phyloP scores from a whole-genome alignment of 1,140 invertebrate genomes.

The Drosophila arawakana region DNA sequence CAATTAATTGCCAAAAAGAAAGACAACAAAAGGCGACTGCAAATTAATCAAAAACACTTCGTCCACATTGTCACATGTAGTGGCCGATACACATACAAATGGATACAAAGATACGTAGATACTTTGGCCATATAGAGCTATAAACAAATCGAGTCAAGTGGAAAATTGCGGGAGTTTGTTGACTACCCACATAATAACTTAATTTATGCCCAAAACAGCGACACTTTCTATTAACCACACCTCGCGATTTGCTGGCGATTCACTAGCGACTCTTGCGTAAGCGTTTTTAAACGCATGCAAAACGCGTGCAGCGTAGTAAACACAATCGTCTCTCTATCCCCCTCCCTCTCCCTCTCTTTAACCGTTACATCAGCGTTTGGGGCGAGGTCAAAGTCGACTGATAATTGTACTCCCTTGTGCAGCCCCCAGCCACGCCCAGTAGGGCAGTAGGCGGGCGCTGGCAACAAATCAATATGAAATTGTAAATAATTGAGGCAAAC shows the following conservation, averaged over 20 bases:
- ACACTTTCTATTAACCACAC: constrained; percentile 69
- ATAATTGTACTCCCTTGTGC: constrained; percentile 49
- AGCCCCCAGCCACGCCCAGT: not conserved
- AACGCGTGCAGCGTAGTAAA: constrained; percentile 59
- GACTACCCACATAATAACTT: constrained; percentile 43
- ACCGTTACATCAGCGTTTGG: constrained; percentile 61
- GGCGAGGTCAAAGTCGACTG: constrained; percentile 63
- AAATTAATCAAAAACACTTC: constrained; percentile 64
- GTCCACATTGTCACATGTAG: not conserved
- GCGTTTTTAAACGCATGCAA: constrained; percentile 71
- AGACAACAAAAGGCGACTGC: constrained; percentile 44
- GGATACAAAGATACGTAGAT: not conserved
- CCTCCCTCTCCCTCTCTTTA: no score
- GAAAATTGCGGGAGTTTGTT: constrained; percentile 36
- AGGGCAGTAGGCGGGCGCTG: constrained; percentile 4
- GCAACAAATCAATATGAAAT: constrained; percentile 69
- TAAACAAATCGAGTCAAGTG: constrained; percentile 15
- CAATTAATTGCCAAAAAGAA: constrained; percentile 63
- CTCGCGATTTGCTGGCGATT: constrained; percentile 3
- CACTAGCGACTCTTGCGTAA: constrained; percentile 55
- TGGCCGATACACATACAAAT: not conserved
- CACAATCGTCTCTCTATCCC: not conserved
- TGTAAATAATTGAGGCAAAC: constrained; percentile 69
- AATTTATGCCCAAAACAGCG: constrained; percentile 71
- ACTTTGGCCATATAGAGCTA: not conserved